Base-by-base conservation (phyloP, 2,888 invertebrate genomes). In the Gnatocerus cornutus region DNA sequence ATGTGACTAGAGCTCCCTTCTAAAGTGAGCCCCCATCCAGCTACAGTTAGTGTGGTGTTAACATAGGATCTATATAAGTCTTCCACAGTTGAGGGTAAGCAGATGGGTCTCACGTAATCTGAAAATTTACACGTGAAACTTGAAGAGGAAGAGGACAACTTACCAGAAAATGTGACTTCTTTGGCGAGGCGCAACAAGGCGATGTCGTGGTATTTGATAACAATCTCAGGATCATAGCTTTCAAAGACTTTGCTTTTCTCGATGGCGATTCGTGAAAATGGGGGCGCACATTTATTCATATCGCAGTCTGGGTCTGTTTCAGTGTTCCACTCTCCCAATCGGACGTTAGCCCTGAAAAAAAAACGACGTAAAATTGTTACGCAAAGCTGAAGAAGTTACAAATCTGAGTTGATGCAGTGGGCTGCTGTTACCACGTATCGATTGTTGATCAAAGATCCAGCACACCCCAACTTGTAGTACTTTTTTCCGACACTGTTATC, bases 201-300 rank as follows among this genome's bases (percentile, higher is more conserved):
- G 43, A 94, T 92, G 78, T 94, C 94, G 78, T 93, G 86, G 16
- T 86, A 85, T n/a, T n/a, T n/a, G n/a, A n/a, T n/a, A 91, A 77
- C 90, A 39, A 6, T 39, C 9, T 4, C 4, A 29, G 4, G 5
- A 3, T n/a, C 3, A n/a, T 39, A 39, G 9, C 8, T 9, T 6
- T 39, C n/a, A n/a, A 9, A n/a, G 9, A 39, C n/a, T 6, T 8
- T 39, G 3, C n/a, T 7, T 39, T 39, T n/a, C n/a, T 39, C 39
- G 8, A 39, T 39, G 39, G 6, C 9, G 3, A 39, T 3, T 3
- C n/a, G 8, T 6, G n/a, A 8, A n/a, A 3, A n/a, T 39, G 8
- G 8, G 3, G 39, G 39, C 3, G 39, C 10, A n/a, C 39, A 39
- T 3, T 6, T n/a, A n/a, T 3, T n/a, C 3, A n/a, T n/a, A n/a